Evolutionary conservation across 2,888 invertebrate genomes (phyloP), one percentile per base, ranked within the genome.

Genomic region (Leptarthrus brevirostris): DNA sequence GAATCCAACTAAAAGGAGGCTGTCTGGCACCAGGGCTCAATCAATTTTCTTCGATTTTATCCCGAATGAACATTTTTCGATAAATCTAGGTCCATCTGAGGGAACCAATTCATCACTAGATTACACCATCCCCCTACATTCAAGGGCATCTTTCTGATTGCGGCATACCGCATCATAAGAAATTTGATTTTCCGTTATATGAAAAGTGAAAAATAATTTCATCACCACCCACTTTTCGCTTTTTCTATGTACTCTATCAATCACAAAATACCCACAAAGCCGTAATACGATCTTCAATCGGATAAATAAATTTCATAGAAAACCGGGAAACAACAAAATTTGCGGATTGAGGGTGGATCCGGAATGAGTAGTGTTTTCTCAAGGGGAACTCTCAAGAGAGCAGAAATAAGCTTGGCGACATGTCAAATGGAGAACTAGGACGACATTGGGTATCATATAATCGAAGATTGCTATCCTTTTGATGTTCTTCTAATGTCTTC

Each of bases 401-500:
- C 14, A 16, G 20, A 40, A 47, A 49, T 49, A 66, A 64, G 20
- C 44, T 20, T 69, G 69, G 69, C 52, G 49, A 69, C 49, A 69
- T 69, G 52, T 49, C 34, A 69, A 69, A 14, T 44, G 6, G 44
- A 24, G 26, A 8, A 47, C 20, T 14, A 18, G 36, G 36, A 54
- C 14, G 54, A n/a, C 16, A 36, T 34, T 20, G 66, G 49, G 24
- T 16, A 47, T 26, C 66, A 49, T 49, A 30, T 49, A 30, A 34
- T 26, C 52, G 26, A 54, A 22, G 71, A 71, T 40, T 71, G 20
- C 16, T 49, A 71, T 71, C 40, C 16, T 14, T 71, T 71, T 71
- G 54, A 71, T 54, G 71, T 40, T 53, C n/a, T 5, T 54, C 53
- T 70, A 70, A 71, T 71, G 71, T 71, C 54, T 71, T 71, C 54